Percentiles rank a stretch among this genome's conserved stretches.
Conservation (phyloP, 2,888 invertebrate species). For the Drepana falcataria region DNA sequence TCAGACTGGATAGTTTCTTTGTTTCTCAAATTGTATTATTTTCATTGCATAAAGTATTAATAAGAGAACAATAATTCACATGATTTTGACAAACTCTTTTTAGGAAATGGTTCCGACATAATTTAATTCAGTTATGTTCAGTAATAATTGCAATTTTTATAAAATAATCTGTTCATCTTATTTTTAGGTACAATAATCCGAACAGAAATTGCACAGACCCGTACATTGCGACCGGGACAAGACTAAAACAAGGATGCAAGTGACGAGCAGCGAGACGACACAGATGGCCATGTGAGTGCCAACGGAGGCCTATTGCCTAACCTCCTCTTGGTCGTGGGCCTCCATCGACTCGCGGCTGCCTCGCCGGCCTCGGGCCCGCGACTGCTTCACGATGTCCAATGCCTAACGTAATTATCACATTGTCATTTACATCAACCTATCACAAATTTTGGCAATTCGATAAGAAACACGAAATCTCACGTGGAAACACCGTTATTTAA, state of each 20-base stretch:
- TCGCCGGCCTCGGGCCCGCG: constrained; percentile 86
- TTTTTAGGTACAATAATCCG: no score
- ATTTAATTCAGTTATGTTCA: no score
- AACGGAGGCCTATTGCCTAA: constrained; percentile 42
- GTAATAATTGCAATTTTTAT: no score
- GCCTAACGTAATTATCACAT: constrained; percentile 76
- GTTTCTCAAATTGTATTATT: no score
- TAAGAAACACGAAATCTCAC: no score
- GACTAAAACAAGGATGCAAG: not conserved
- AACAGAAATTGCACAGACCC: not conserved
- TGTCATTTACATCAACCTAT: not conserved
- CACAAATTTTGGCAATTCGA: constrained; percentile 6
- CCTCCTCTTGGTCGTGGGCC: constrained; percentile 86
- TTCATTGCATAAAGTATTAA: no score
- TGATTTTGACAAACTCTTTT: no score
- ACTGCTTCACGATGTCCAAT: constrained; percentile 95
- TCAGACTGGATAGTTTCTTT: no score
- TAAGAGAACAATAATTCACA: no score
- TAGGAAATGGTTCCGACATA: no score
- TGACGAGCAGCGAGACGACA: not conserved
- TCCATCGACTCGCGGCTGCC: constrained; percentile 86
- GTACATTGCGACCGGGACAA: not conserved
- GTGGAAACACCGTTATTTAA: no score
- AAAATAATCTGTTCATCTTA: no score
- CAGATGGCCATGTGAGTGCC: not conserved